Base-by-base conservation (phyloP, 2,113 vertebrate species). In the Carollia perspicillata region DNA sequence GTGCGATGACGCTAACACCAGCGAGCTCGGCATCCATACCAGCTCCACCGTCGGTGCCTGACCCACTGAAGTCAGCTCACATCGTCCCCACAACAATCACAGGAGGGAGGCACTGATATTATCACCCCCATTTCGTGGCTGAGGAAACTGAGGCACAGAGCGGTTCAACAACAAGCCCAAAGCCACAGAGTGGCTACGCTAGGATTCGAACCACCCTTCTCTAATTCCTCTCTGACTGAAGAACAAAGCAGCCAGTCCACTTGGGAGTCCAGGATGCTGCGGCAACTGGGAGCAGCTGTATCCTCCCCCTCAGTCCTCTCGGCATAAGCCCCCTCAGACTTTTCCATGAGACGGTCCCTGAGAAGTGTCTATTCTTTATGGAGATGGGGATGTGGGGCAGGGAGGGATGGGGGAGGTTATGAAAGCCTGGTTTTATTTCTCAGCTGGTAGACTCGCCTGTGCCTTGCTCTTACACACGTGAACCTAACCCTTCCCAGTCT, bases 1-100 rank as follows among this genome's bases (percentile, higher is more conserved):
- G 0, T 0, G 0, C 2, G 4, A 11, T 6, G 2, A 33, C 18
- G 0, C 40, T 2, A 2, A 26, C 1, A 3, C 22, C 1, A 3
- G 28, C 0, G 0, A 37, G 18, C 3, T 2, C 44, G 1, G 20
- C 26, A 30, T 0, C 18, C 0, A 9, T 2, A 55, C 28, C 30
- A 14, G 44, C 30, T 8, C 18, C 12, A 1, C 7, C 8, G 44
- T 30, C 17, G 1, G 23, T 26, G 17, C 79, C 63, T 53, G 23
- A 22, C 47, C 1, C 17, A 22, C 33, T 28, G 20, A 14, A 18
- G 30, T 9, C 37, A 71, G 51, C 35, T 74, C 17, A 33, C 23
- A 37, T 6, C 35, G 23, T 63, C 35, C 33, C 37, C 17, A 0
- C 8, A 58, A 20, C 77, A 30, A 30, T 18, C 49, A 40, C 20